These are phyloP conservation scores for Butorides virescens DNA, from an alignment of 2,113 vertebrate genomes.

Conservation along the genomic window DNA sequence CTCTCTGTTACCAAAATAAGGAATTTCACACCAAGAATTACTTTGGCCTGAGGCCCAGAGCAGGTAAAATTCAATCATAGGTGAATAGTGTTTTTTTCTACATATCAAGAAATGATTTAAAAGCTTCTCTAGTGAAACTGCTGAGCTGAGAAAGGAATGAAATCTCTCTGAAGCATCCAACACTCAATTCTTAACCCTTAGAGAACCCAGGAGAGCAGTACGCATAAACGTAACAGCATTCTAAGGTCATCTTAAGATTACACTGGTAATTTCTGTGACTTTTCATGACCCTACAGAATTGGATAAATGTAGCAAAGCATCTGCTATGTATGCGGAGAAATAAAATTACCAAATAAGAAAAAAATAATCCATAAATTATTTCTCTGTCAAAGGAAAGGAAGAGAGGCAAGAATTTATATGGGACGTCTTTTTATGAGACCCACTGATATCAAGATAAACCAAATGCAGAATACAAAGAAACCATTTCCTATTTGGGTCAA, in stretches of 20 bases:
- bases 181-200: not conserved
- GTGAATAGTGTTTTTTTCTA: not conserved
- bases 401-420: not conserved
- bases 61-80: constrained; percentile 28
- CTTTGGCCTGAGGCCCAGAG: constrained; percentile 24
- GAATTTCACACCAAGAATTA: not conserved
- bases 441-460: not conserved
- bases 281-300: not conserved
- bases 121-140: not conserved
- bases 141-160: not conserved
- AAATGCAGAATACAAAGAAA: not conserved
- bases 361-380: not conserved
- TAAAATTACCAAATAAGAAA: not conserved
- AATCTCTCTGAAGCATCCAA: not conserved
- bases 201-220: not conserved
- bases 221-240: not conserved
- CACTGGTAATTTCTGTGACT: not conserved
- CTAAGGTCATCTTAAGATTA: not conserved
- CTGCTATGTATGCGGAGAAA: not conserved
- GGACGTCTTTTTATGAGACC: not conserved
- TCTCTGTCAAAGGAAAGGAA: not conserved
- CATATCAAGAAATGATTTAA: not conserved
- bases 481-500: not conserved
- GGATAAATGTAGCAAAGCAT: not conserved
- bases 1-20: not conserved